Conservation (phyloP, 30 jellyfish, hydroid and myxozoan genomes). For the Chrysaora quinquecirrha region DNA sequence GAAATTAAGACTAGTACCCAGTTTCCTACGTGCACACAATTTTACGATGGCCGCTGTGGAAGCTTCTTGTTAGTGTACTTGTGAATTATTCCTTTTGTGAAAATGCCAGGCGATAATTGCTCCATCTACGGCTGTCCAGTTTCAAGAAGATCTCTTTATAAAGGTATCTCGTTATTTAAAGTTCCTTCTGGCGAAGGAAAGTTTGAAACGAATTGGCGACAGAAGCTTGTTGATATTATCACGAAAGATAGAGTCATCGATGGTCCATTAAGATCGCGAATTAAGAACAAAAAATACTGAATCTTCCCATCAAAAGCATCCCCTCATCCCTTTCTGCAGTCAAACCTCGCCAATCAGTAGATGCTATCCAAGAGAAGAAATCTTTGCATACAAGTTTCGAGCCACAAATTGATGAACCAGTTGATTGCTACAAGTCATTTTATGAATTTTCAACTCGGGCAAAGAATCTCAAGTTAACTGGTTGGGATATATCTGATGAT, state of each 20-base stretch:
- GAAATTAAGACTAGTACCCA: conserved; percentile 48
- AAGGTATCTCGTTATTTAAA: not conserved
- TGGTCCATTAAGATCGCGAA: conserved; percentile 29
- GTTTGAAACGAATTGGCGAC: conserved; percentile 44
- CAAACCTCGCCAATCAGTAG: conserved; percentile 4
- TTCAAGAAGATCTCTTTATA: not conserved
- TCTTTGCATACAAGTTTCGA: not conserved
- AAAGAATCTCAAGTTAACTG: not conserved
- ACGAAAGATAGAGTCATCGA: conserved; percentile 24
- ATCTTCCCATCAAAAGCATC: conserved; percentile 3
- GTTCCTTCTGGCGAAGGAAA: not conserved
- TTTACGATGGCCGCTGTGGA: conserved; percentile 8
- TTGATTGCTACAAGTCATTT: not conserved
- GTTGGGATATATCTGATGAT: not conserved
- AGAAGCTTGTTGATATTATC: conserved; percentile 41
- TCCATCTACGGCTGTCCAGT: not conserved
- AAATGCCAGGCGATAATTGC: not conserved
- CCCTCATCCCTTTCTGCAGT: not conserved
- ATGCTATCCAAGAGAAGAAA: conserved; percentile 26
- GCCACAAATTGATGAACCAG: not conserved
- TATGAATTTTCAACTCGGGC: not conserved
- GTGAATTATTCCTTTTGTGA: not conserved
- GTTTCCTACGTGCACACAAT: conserved; percentile 37
- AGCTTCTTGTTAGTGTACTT: not conserved
- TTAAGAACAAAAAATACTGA: conserved; percentile 22